Conservation (phyloP, 2,113 vertebrate species). For the Semnopithecus entellus region DNA sequence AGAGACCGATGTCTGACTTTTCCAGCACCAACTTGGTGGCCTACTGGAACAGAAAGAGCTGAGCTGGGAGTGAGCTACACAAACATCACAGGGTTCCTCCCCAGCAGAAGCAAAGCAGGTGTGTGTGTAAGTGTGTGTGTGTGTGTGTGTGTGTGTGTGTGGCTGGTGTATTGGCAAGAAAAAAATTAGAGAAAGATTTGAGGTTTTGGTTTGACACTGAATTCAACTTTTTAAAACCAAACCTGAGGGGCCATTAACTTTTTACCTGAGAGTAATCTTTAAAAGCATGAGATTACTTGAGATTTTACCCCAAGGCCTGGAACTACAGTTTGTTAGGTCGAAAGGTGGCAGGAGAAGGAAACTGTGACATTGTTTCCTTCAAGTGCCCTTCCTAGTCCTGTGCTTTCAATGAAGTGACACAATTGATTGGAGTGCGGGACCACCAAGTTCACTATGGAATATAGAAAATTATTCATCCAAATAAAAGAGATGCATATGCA, state of each 20-base stretch:
- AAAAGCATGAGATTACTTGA: neutral
- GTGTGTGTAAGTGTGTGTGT: neutral
- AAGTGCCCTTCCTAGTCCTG: neutral
- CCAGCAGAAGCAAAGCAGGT: neutral
- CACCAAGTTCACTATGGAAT: fast-evolving
- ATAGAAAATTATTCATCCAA: neutral
- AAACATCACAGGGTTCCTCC: fast-evolving
- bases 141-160: neutral
- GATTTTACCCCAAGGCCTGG: neutral
- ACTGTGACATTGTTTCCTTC: neutral
- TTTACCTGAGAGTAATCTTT: neutral
- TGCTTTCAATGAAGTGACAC: neutral
- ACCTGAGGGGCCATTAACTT: neutral
- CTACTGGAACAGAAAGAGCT: neutral
- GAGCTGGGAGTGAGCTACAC: neutral
- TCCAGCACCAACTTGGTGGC: neutral
- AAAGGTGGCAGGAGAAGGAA: neutral
- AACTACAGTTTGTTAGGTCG: neutral
- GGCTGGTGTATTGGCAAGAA: neutral
- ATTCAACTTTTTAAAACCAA: neutral
- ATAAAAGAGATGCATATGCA: neutral
- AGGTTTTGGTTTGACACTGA: neutral
- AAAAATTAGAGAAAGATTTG: neutral
- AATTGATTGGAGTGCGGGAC: neutral
- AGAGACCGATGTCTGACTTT: neutral